Base-by-base conservation (phyloP, 2,797 vertebrate genomes). In the Rallus crepitans region DNA sequence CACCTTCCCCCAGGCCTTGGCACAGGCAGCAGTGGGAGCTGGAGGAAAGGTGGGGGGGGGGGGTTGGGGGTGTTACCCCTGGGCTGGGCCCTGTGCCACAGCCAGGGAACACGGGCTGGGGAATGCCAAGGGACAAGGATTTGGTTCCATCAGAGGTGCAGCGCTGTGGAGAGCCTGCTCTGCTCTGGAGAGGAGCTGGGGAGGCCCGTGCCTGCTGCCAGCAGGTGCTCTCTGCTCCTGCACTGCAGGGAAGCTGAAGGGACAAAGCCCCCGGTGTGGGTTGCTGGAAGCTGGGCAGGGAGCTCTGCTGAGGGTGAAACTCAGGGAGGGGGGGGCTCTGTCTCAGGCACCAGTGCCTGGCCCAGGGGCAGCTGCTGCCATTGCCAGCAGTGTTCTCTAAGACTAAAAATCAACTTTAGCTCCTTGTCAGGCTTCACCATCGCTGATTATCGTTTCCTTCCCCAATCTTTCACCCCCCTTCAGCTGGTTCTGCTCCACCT, bases 321-420 rank as follows among this genome's bases (percentile, higher is more conserved):
- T 11, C 14, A 21, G 59, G 0, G 0, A 2, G 0, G 2, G 1
- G 24, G 19, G 47, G 14, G 31, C 55, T 53, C 76, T 7, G 2
- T 47, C 30, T 27, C 23, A 31, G 30, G 33, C 33, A 19, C 37
- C 0, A 2, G 35, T 0, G 3, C 53, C 19, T 0, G 3, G 53
- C 31, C 16, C 0, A 0, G 27, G 65, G 61, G 25, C 59, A 57
- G 37, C 23, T 39, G 48, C 60, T 8, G 8, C 28, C 2, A 1
- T 17, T 57, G 21, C 28, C 72, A 61, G 30, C 25, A 61, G 30
- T 4, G 0, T 50, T 87, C 79, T 33, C 18, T 30, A 64, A 68
- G 45, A 60, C 42, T 37, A 10, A 37, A 37, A 37, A 37, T 37
- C 37, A 37, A 37, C 37, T 37, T 37, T 37, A 37, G 37, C 37